Percentiles rank a stretch among this genome's conserved stretches.
These are phyloP conservation scores for Pseudocheirus occidentalis DNA, from an alignment of 2,797 vertebrate species.

Conservation along the genomic window DNA sequence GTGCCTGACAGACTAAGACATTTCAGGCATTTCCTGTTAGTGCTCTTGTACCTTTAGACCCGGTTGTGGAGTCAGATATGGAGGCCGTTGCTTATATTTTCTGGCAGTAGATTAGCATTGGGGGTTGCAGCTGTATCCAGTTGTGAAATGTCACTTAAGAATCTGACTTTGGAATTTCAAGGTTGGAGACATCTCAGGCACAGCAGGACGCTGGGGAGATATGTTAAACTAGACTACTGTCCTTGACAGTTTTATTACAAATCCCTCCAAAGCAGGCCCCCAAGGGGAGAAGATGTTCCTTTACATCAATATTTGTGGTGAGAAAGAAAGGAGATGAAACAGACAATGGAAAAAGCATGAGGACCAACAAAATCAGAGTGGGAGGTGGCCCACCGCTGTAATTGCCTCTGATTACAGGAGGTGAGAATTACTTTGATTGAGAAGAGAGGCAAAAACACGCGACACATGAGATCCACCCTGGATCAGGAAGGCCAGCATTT, in stretches of 20 bases:
- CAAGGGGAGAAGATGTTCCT: slow-evolving; percentile 8
- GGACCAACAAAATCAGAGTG: background rate
- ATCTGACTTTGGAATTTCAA: slow-evolving; percentile 73
- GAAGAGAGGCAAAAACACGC: background rate
- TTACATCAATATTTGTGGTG: slow-evolving; percentile 21
- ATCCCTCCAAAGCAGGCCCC: slow-evolving; percentile 30
- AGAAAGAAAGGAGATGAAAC: slow-evolving; percentile 38
- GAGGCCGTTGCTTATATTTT: slow-evolving; percentile 66
- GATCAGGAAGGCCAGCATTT: background rate
- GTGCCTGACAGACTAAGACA: slow-evolving; percentile 59
- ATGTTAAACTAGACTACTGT: slow-evolving; percentile 47
- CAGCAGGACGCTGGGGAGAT: slow-evolving; percentile 42
- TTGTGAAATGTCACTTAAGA: slow-evolving; percentile 63
- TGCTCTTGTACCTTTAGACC: slow-evolving; percentile 39
- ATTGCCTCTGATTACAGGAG: slow-evolving; percentile 1
- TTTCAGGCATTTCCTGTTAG: slow-evolving; percentile 71
- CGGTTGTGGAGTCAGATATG: slow-evolving; percentile 34
- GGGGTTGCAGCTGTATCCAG: slow-evolving; percentile 28
- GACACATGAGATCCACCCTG: background rate
- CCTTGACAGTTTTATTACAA: slow-evolving; percentile 65
- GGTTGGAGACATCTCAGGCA: slow-evolving; percentile 51
- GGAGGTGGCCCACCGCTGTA: background rate
- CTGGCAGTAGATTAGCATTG: slow-evolving; percentile 58
- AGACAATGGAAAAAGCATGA: background rate
- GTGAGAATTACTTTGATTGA: slow-evolving; percentile 2